A percentile compares a stretch with the other conserved stretches of the same genome.
Conservation (phyloP, 2,888 invertebrate species). For the Athetis lepigone region DNA sequence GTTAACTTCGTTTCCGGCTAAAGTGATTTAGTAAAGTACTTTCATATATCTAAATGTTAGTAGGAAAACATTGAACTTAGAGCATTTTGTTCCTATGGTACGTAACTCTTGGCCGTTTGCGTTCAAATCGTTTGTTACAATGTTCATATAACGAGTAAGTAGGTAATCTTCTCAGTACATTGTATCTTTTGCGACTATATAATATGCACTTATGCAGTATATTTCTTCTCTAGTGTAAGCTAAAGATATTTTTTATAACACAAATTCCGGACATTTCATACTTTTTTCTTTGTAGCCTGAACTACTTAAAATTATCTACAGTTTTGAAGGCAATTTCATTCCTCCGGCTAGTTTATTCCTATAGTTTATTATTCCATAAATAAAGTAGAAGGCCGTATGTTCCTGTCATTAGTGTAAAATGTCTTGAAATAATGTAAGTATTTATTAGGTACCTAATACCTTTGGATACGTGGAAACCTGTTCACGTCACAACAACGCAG, state of each 20-base stretch:
- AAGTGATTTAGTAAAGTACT: constrained; percentile 49
- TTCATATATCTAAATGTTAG: constrained; percentile 52
- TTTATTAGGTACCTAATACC: constrained; percentile 1
- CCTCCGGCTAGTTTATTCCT: neutral
- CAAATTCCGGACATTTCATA: neutral
- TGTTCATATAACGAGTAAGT: constrained; percentile 22
- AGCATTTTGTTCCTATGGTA: constrained; percentile 41
- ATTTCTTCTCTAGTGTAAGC: constrained; percentile 21
- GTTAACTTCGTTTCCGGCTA: constrained; percentile 47
- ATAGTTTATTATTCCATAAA: constrained; percentile 24
- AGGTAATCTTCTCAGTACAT: constrained; percentile 20
- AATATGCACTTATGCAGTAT: constrained; percentile 17
- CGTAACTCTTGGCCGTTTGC: constrained; percentile 31
- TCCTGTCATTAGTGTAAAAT: constrained; percentile 23
- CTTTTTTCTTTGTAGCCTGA: constrained; percentile 5
- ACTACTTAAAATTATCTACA: neutral
- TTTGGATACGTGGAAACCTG: constrained; percentile 1
- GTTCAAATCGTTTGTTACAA: constrained; percentile 48
- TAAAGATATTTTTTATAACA: constrained; percentile 24
- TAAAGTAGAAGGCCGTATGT: constrained; percentile 4
- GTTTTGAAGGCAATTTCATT: neutral
- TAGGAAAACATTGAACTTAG: constrained; percentile 32
- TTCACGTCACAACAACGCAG: constrained; percentile 6
- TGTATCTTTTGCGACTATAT: constrained; percentile 39
- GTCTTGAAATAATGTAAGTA: constrained; percentile 37